These are phyloP conservation scores for Drosophila parthenogenetica DNA, from an alignment of 2,888 invertebrate species.

Conservation along the genomic window DNA sequence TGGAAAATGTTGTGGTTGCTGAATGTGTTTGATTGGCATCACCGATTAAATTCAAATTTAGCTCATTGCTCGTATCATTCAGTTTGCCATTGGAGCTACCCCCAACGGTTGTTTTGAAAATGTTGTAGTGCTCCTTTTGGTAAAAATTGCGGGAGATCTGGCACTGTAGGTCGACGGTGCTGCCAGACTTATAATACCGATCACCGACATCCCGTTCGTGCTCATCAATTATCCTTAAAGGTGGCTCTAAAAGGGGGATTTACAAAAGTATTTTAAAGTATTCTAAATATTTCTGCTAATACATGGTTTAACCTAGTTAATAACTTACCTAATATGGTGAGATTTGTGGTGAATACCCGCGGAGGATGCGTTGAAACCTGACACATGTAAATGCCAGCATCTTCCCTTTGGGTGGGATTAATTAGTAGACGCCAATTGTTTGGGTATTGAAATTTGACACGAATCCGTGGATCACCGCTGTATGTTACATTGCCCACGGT, in stretches of 20 bases:
- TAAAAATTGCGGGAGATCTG: slow-evolving; percentile 85
- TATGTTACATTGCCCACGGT: slow-evolving; percentile 89
- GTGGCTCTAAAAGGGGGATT: slow-evolving; percentile 87
- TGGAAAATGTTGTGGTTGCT: slow-evolving; percentile 44
- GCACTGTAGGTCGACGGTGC: slow-evolving; percentile 90
- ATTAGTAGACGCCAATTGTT: slow-evolving; percentile 90
- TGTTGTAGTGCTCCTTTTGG: slow-evolving; percentile 78
- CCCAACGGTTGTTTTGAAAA: slow-evolving; percentile 69
- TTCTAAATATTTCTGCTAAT: no score
- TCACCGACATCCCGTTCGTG: slow-evolving; percentile 89
- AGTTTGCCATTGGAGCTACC: slow-evolving; percentile 18
- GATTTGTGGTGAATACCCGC: slow-evolving; percentile 90
- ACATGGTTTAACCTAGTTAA: no score
- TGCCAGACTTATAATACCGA: slow-evolving; percentile 91
- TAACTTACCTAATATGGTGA: slow-evolving; percentile 89
- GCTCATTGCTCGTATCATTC: slow-evolving; percentile 42
- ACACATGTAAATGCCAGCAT: slow-evolving; percentile 91
- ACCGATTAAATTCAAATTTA: slow-evolving; percentile 63
- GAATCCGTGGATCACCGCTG: slow-evolving; percentile 88
- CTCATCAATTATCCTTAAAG: slow-evolving; percentile 90
- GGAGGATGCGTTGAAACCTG: slow-evolving; percentile 93
- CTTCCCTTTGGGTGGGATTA: slow-evolving; percentile 89
- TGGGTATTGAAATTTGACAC: slow-evolving; percentile 89
- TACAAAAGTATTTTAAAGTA: no score
- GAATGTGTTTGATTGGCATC: slow-evolving; percentile 57